Conservation (phyloP, 2,888 invertebrate species). For the Chrysotoxum bicinctum region DNA sequence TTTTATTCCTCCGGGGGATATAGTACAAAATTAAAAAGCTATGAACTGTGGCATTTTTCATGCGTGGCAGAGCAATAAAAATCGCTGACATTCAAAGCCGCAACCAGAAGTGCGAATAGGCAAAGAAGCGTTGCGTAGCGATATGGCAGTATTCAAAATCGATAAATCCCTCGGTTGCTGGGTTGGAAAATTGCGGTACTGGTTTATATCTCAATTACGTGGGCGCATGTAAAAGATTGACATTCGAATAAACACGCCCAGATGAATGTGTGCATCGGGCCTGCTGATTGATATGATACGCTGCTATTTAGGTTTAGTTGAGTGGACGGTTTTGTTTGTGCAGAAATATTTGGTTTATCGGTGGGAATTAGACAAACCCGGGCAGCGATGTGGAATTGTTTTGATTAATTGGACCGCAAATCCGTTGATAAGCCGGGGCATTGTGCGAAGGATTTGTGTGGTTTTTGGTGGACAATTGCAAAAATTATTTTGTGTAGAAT, state of each 20-base stretch:
- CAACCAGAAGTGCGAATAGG: not conserved
- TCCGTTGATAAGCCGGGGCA: conserved; percentile 3
- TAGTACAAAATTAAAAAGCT: conserved; percentile 30
- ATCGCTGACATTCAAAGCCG: conserved; percentile 22
- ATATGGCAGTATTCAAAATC: not conserved
- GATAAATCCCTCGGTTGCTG: conserved; percentile 13
- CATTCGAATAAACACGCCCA: conserved; percentile 31
- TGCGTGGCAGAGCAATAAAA: conserved; percentile 31
- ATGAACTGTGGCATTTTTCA: conserved; percentile 44
- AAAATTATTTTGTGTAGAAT: not conserved
- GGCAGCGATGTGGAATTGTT: conserved; percentile 6
- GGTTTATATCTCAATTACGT: conserved; percentile 55
- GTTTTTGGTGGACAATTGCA: not conserved
- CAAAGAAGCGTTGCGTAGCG: not conserved
- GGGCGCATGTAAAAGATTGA: conserved; percentile 13
- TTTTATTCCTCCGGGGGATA: not conserved
- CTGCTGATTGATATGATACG: conserved; percentile 12
- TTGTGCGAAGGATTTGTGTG: not conserved
- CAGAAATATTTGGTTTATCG: not conserved
- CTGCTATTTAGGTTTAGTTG: conserved; percentile 4
- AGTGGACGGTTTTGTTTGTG: conserved; percentile 9
- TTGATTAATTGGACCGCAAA: conserved; percentile 12
- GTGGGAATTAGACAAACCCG: not conserved
- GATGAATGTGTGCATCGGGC: conserved; percentile 12
- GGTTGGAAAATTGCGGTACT: conserved; percentile 16